phyloP scores from a whole-genome alignment of 2,797 vertebrate genomes.

The Gallinago stenura region DNA sequence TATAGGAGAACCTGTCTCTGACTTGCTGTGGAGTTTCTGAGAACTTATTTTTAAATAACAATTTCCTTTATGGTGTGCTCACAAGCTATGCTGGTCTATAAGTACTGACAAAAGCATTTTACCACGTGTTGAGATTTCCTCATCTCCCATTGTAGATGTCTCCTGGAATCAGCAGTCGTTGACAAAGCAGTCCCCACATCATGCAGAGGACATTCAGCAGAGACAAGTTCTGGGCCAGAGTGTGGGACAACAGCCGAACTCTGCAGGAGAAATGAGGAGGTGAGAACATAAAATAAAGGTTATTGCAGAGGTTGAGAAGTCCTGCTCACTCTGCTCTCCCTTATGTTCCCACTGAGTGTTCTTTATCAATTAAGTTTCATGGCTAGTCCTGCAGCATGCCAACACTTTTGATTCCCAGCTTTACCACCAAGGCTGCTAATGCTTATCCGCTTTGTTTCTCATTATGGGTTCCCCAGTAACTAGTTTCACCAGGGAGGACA shows the following conservation, averaged over 20 bases:
- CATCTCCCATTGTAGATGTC: constrained; percentile 72
- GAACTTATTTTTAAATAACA: neutral
- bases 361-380: neutral
- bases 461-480: neutral
- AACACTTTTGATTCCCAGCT: neutral
- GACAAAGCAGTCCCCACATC: constrained; percentile 46
- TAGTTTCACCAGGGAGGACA: neutral
- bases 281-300: constrained; percentile 62
- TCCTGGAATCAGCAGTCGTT: constrained; percentile 77
- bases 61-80: neutral
- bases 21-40: neutral
- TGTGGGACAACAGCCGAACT: constrained; percentile 69
- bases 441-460: neutral
- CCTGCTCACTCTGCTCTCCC: neutral
- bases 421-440: neutral
- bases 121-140: neutral
- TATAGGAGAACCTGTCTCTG: neutral
- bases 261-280: constrained; percentile 84
- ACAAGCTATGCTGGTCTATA: neutral
- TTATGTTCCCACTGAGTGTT: neutral
- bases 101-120: neutral
- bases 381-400: neutral
- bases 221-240: constrained; percentile 76
- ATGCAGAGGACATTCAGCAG: constrained; percentile 75
- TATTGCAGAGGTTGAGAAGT: neutral